Conservation (phyloP, 37 sponge, comb jelly and placozoan genomes). For the Eunapius fragilis region DNA sequence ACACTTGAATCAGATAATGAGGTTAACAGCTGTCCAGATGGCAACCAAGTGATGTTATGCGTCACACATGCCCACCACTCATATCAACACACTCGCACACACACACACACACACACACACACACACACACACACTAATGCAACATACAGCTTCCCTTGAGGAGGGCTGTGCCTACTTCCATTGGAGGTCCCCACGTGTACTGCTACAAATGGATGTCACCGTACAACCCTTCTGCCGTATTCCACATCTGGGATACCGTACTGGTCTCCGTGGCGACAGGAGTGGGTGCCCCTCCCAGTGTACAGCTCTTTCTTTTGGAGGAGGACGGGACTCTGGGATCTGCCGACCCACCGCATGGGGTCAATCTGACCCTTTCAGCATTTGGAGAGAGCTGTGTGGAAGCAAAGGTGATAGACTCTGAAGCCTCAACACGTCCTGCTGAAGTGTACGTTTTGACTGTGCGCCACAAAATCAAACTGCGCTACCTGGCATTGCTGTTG, state of each 20-base stretch:
- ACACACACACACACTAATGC: neutral
- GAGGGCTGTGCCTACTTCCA: neutral
- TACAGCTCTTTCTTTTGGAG: neutral
- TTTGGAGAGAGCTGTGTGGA: slow-evolving; percentile 42
- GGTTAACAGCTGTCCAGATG: neutral
- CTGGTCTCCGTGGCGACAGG: neutral
- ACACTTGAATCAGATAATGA: neutral
- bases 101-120: neutral
- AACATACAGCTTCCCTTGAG: neutral
- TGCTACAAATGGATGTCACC: slow-evolving; percentile 22
- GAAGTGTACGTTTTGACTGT: neutral
- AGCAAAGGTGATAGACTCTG: neutral
- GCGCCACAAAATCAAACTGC: neutral
- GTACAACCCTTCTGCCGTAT: neutral
- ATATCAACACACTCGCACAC: neutral
- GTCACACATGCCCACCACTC: neutral
- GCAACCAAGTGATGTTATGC: too few species aligned
- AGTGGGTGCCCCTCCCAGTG: neutral
- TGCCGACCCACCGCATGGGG: neutral
- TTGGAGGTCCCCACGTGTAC: slow-evolving; percentile 5
- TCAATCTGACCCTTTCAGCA: slow-evolving; percentile 3
- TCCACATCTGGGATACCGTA: slow-evolving; percentile 8
- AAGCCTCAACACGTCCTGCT: neutral
- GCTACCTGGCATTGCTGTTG: slow-evolving; percentile 32
- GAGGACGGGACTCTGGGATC: slow-evolving; percentile 17